Evolutionary conservation across 2,797 vertebrate genomes (phyloP), one percentile per base, ranked within the genome.

Genomic region (Cynodonichthys magdalenae): DNA sequence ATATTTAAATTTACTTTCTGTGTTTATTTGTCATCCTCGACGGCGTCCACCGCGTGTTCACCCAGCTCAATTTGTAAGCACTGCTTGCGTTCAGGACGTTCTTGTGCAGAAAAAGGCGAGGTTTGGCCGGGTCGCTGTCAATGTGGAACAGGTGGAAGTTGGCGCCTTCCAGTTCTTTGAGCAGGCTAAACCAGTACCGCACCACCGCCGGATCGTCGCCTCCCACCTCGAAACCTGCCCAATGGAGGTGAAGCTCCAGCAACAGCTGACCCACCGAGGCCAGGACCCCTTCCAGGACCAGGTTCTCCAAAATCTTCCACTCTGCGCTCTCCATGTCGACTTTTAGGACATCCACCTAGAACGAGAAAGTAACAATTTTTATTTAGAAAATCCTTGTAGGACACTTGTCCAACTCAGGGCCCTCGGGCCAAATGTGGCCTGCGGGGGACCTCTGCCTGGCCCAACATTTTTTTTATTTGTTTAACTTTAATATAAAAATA

Each of bases 301-400:
- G 77, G 58, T 99, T 99, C 90, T 98, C 97, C 85, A 99, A 80
- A 83, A 98, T 96, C 83, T 98, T 98, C 97, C 97, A 98, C 86
- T 99, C 96, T 0, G 96, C 97, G 0, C 97, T 98, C 82, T 98
- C 96, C 94, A 98, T 93, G 3, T 97, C 96, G 15, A 94, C 94
- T 85, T 98, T 99, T 56, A 99, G 91, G 46, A 98, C 88, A 53
- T 98, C 97, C 58, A 99, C 94, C 97, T 99, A 80, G 11, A 75
- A 52, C 15, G 24, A 0, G 4, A 0, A 4, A 3, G 42, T 18
- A 17, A 15, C 11, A 44, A 45, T 48, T 56, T 2, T 46, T 48
- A 9, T 12, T 9, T 10, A 10, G 10, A 11, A 11, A 11, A 10
- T 10, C 34, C 34, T 11, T 3, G 34, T 36, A 36, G 34, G 34